Evolutionary conservation across 2,113 vertebrate genomes (phyloP).

Genomic region (Cavia porcellus): DNA sequence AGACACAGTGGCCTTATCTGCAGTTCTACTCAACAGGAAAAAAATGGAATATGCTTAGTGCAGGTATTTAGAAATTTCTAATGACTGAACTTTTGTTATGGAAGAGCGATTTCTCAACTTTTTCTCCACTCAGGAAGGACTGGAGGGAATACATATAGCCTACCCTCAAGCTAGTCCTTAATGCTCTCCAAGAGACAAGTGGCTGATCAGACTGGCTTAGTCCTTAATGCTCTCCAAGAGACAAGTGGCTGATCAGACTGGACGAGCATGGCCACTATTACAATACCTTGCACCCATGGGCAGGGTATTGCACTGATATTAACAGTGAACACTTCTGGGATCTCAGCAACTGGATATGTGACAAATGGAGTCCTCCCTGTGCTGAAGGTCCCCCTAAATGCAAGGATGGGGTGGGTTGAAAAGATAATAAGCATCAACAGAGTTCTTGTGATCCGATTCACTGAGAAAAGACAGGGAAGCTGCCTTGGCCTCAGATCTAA

Average conservation of each 20-base stretch:
- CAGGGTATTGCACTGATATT: neutral
- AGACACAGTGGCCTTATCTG: neutral
- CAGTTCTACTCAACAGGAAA: neutral
- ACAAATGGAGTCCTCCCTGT: neutral
- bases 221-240: neutral
- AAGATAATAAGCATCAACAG: neutral
- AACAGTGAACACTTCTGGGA: no score
- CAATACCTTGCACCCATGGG: neutral
- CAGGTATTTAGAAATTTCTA: neutral
- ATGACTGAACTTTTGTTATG: neutral
- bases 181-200: neutral
- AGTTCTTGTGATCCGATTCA: neutral
- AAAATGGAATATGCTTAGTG: neutral
- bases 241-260: neutral
- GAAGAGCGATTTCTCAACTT: neutral
- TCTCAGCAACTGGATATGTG: neutral
- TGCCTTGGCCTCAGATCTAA: neutral
- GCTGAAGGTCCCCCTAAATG: neutral
- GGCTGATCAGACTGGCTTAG: neutral
- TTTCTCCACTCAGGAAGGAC: neutral
- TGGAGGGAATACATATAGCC: neutral
- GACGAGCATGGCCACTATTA: neutral
- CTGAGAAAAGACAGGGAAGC: neutral
- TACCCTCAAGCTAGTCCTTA: neutral
- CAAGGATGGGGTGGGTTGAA: neutral